These are phyloP conservation scores for Orthonychiurus folsomi DNA, from an alignment of 2,888 invertebrate species.

Conservation along the genomic window DNA sequence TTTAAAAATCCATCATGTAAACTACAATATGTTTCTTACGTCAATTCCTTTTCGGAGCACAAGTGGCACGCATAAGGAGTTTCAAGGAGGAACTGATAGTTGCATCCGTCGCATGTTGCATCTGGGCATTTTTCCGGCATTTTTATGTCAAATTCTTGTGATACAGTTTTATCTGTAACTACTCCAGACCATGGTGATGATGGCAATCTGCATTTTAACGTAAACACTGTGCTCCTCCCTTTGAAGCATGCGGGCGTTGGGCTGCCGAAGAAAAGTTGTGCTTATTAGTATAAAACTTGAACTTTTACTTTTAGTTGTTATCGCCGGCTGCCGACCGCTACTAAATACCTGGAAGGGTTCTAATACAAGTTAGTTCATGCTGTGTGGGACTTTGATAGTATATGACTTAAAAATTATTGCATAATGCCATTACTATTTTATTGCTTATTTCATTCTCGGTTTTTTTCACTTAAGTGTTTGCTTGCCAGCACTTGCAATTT, in stretches of 20 bases:
- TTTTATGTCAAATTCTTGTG: slow-evolving; percentile 39
- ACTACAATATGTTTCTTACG: slow-evolving; percentile 42
- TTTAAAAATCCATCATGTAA: not conserved
- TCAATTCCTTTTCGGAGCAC: slow-evolving; percentile 48
- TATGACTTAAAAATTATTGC: too few relatives aligned
- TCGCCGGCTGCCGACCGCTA: too few relatives aligned
- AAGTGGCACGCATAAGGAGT: slow-evolving; percentile 50
- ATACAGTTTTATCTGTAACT: slow-evolving; percentile 10
- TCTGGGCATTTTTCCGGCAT: slow-evolving; percentile 49
- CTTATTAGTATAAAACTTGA: too few relatives aligned
- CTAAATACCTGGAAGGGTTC: too few relatives aligned
- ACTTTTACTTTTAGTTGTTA: too few relatives aligned
- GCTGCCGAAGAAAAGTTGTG: slow-evolving; percentile 39
- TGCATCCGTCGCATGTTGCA: slow-evolving; percentile 56
- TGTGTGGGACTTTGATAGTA: too few relatives aligned
- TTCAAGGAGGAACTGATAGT: slow-evolving; percentile 50
- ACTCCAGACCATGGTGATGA: slow-evolving; percentile 24
- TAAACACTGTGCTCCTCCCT: slow-evolving; percentile 51
- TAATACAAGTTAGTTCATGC: too few relatives aligned
- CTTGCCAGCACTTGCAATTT: too few relatives aligned
- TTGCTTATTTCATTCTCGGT: too few relatives aligned
- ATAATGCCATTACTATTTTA: too few relatives aligned
- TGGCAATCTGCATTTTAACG: slow-evolving; percentile 48
- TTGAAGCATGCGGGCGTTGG: slow-evolving; percentile 48
- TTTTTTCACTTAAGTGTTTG: too few relatives aligned